Evolutionary conservation across 2,797 vertebrate species (phyloP), one percentile per base, ranked within the genome.

Genomic region (Potorous gilbertii): DNA sequence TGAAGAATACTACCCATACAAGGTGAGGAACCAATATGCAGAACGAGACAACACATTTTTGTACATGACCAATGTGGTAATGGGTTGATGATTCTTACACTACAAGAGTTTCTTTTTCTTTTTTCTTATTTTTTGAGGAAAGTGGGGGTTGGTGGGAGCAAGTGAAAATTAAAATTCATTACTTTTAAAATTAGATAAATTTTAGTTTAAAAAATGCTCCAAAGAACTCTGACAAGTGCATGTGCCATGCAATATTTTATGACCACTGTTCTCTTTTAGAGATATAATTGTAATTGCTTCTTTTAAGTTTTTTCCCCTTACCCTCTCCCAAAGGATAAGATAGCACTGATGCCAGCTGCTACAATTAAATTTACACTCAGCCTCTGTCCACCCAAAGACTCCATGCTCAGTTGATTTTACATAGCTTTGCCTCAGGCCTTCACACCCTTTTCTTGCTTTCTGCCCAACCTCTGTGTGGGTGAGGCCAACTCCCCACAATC

Each of bases 401-500:
- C 52, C 92, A 29, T 29, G n/a, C 52, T 66, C 52, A 96, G 90
- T 0, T 74, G 66, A 96, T 81, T 74, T 94, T 29, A 55, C 0
- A 16, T 93, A 87, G 74, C 94, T 89, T 56, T 59, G 95, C 50
- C 87, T 92, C 50, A 93, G 91, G 90, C 74, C 40, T 93, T 94
- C 50, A 92, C 18, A 21, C 55, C 52, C 5, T 87, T 13, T 11
- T 94, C n/a, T 94, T 50, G 52, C 12, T 55, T 90, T 91, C 46
- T 55, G 91, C n/a, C 55, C 96, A 94, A 40, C 40, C 34, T 95
- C 89, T 81, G 92, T 57, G 74, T 66, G 95, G 94, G 94, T 56
- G 91, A 97, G 95, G 95, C 55, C 18, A 94, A 91, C 90, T 92
- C 92, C n/a, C n/a, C n/a, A n/a, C n/a, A n/a, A n/a, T n/a, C n/a